Percentiles rank a stretch among this genome's conserved stretches.
Evolutionary conservation across 2,797 vertebrate genomes (phyloP).

Genomic region (Pelodytes ibericus): DNA sequence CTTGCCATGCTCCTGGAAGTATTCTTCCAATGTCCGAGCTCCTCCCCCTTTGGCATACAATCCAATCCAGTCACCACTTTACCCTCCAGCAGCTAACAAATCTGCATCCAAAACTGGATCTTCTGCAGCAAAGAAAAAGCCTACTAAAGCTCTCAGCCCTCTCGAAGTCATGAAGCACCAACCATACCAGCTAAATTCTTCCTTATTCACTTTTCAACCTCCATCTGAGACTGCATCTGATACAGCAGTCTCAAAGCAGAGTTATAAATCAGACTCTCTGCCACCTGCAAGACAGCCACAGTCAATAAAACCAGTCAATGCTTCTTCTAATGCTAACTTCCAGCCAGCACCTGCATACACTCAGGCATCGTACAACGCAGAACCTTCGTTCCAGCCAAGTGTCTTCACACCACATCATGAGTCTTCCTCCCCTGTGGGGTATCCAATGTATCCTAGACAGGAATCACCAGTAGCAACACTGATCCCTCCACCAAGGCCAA

Average conservation of each 20-base stretch:
- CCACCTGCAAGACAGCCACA: constrained; percentile 69
- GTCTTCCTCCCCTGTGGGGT: constrained; percentile 69
- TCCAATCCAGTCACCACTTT: constrained; percentile 91
- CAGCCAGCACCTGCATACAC: constrained; percentile 73
- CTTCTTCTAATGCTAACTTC: constrained; percentile 69
- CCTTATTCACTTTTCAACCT: constrained; percentile 93
- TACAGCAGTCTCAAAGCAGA: constrained; percentile 68
- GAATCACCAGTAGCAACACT: constrained; percentile 73
- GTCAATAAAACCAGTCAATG: constrained; percentile 66
- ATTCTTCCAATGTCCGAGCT: constrained; percentile 91
- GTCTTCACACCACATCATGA: constrained; percentile 70
- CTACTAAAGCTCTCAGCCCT: constrained; percentile 88
- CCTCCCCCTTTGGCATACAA: constrained; percentile 92
- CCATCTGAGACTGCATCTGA: constrained; percentile 75
- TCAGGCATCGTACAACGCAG: constrained; percentile 76
- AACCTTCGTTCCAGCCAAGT: constrained; percentile 75
- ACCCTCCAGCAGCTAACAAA: constrained; percentile 87
- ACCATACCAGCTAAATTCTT: constrained; percentile 92
- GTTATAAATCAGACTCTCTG: constrained; percentile 68
- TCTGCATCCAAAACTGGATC: constrained; percentile 69
- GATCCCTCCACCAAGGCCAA: constrained; percentile 87
- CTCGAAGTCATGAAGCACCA: constrained; percentile 98
- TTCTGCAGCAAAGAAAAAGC: constrained; percentile 77
- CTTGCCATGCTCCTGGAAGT: constrained; percentile 92
- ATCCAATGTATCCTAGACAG: constrained; percentile 77